Percentiles rank a stretch among this genome's conserved stretches.
Conservation (phyloP, 2,113 vertebrate species). For the Synchiropus splendidus region DNA sequence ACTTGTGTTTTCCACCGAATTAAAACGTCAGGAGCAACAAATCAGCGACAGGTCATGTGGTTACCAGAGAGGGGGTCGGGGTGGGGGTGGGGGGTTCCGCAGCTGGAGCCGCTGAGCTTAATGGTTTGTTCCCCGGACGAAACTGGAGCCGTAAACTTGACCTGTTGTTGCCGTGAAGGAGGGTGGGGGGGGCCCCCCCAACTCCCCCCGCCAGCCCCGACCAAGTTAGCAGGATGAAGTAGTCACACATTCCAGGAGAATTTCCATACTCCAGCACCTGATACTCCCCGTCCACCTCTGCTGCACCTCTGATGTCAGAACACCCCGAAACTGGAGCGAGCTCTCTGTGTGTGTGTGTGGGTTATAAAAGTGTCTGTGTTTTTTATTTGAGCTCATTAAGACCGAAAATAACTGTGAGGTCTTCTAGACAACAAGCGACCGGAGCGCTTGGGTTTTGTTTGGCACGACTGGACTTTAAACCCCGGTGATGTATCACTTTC, state of each 20-base stretch:
- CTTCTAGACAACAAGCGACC: constrained; percentile 48
- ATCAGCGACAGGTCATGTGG: constrained; percentile 54
- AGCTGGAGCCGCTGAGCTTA: constrained; percentile 42
- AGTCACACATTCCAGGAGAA: constrained; percentile 74
- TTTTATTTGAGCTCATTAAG: constrained; percentile 77
- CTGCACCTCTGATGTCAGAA: constrained; percentile 64
- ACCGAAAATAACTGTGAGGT: constrained; percentile 65
- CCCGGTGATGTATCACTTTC: neutral
- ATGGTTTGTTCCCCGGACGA: constrained; percentile 73
- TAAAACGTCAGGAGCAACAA: constrained; percentile 67
- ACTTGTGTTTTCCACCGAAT: constrained; percentile 68
- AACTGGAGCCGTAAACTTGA: constrained; percentile 48
- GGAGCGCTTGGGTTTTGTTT: constrained; percentile 19
- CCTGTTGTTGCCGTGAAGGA: constrained; percentile 40
- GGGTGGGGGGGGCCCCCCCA: too few species aligned
- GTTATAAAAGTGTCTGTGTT: constrained; percentile 50
- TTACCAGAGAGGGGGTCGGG: constrained; percentile 20
- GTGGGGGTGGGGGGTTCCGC: neutral
- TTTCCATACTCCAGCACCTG: constrained; percentile 80
- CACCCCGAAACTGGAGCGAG: constrained; percentile 78
- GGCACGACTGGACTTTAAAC: constrained; percentile 7
- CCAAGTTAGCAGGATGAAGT: constrained; percentile 76
- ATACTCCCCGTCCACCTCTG: constrained; percentile 74
- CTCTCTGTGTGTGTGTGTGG: constrained; percentile 55
- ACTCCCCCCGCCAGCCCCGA: neutral